phyloP scores from a whole-genome alignment of 2,797 vertebrate species.

The Psittacula echo region DNA sequence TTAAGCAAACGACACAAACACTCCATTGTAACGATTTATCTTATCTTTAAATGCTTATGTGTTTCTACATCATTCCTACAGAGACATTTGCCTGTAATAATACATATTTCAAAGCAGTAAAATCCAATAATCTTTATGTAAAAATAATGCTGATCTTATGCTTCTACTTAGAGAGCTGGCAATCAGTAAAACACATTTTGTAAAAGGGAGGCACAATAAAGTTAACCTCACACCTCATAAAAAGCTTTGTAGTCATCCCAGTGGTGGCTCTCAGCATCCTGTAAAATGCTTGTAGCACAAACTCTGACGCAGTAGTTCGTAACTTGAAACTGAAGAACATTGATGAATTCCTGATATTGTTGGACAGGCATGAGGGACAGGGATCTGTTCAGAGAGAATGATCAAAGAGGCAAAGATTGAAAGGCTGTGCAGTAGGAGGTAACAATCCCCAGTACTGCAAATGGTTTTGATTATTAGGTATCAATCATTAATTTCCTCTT shows the following conservation, averaged over 20 bases:
- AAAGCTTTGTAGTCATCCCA: slow-evolving; percentile 94
- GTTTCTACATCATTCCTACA: slow-evolving; percentile 6
- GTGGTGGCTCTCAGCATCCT: slow-evolving; percentile 93
- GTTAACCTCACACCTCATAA: slow-evolving; percentile 89
- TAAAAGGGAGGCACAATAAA: slow-evolving; percentile 72
- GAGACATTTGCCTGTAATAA: background rate
- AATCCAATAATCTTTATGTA: slow-evolving; percentile 53
- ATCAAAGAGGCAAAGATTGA: slow-evolving; percentile 79
- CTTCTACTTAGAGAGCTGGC: slow-evolving; percentile 76
- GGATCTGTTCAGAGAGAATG: slow-evolving; percentile 81
- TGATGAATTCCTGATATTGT: slow-evolving; percentile 86
- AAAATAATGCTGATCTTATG: slow-evolving; percentile 73
- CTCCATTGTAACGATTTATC: slow-evolving; percentile 38
- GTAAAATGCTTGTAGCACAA: slow-evolving; percentile 90
- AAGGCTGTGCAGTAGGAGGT: slow-evolving; percentile 70
- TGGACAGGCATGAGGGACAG: slow-evolving; percentile 87
- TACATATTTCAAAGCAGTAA: slow-evolving; percentile 63
- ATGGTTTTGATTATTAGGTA: slow-evolving; percentile 85
- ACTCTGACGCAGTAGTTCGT: slow-evolving; percentile 89
- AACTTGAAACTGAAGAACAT: slow-evolving; percentile 86
- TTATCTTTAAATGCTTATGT: background rate
- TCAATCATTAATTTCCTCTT: slow-evolving; percentile 81
- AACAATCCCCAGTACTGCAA: slow-evolving; percentile 80
- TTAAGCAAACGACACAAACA: slow-evolving; percentile 42
- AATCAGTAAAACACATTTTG: slow-evolving; percentile 70